Base-by-base conservation (phyloP, 30 jellyfish, hydroid and myxozoan species). In the Rhopilema esculentum region DNA sequence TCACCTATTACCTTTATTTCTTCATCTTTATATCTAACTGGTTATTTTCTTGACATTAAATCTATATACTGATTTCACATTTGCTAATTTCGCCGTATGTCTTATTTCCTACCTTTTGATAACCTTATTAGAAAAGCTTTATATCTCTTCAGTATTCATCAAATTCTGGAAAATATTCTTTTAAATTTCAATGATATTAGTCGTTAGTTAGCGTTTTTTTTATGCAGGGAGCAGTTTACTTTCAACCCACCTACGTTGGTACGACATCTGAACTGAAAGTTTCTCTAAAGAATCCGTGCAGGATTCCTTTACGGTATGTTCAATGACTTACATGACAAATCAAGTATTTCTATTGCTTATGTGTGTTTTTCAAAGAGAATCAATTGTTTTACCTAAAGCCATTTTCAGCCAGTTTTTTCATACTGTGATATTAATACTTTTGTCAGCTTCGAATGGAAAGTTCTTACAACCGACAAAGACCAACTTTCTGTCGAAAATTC, bases 211-310 rank as follows among this genome's bases (percentile, higher is more conserved):
- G n/a, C n/a, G n/a, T n/a, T n/a, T n/a, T n/a, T 40, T 73, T 15
- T 1, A 65, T 74, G 4, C 75, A 85, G 94, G 97, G 85, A 19
- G 69, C 68, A 16, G 91, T 72, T 4, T 86, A 85, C 77, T 91
- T 91, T 69, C 91, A 85, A 73, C 98, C 95, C 8, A 91, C 98
- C 4, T 91, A 89, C 49, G 82, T 91, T 66, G 98, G 98, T 26
- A 83, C 90, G 19, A 66, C 87, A 19, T 78, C 96, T 1, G 32
- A 48, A 15, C 69, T 78, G 57, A 48, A 33, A 21, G 88, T 91
- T 8, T 28, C 84, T 15, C 48, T 91, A 0, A 86, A 66, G 75
- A 91, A 91, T 49, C 87, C 90, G 0, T 91, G 96, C 69, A 74
- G 96, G 72, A 51, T 91, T n/a, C 95, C 92, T 0, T n/a, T 91